These are phyloP conservation scores for Hirtodrosophila trivittata DNA, from an alignment of 2,888 invertebrate genomes.

Conservation along the genomic window DNA sequence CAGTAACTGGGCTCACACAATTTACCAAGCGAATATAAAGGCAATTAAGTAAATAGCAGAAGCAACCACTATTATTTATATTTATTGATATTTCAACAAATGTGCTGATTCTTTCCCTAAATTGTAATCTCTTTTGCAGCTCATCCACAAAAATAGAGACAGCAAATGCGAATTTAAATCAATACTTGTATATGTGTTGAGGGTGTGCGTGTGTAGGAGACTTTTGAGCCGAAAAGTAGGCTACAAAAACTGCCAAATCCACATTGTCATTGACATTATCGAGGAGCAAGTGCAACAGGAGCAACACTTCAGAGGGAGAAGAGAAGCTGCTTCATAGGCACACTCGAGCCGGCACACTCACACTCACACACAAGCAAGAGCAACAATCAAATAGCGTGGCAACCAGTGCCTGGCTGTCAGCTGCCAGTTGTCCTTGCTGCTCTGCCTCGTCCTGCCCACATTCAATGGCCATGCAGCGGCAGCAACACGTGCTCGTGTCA, in stretches of 20 bases:
- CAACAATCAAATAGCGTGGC: conserved; percentile 39
- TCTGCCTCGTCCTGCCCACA: conserved; percentile 64
- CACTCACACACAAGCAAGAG: conserved; percentile 1
- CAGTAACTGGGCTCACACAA: conserved; percentile 52
- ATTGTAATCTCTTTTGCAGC: conserved; percentile 24
- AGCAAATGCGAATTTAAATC: conserved; percentile 34
- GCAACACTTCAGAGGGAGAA: conserved; percentile 16
- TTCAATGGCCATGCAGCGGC: conserved; percentile 65
- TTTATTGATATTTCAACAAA: conserved; percentile 70
- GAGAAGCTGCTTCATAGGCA: conserved; percentile 20
- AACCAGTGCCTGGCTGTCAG: conserved; percentile 59
- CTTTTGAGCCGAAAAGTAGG: conserved; percentile 37
- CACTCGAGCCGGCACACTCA: conserved; percentile 10
- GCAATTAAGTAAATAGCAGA: conserved; percentile 73
- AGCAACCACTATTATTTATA: conserved; percentile 43
- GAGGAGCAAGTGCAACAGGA: conserved; percentile 21
- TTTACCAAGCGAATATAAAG: conserved; percentile 53
- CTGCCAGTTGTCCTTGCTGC: conserved; percentile 54
- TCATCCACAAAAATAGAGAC: conserved; percentile 8
- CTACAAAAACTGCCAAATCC: conserved; percentile 25
- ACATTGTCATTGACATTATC: conserved; percentile 29
- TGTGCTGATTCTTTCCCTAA: conserved; percentile 32
- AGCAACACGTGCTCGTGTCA: conserved; percentile 78
- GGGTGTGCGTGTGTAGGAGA: conserved; percentile 33
- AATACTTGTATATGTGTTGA: conserved; percentile 20